Conservation (phyloP, 2,888 invertebrate species). For the Stegana nigrithorax region DNA sequence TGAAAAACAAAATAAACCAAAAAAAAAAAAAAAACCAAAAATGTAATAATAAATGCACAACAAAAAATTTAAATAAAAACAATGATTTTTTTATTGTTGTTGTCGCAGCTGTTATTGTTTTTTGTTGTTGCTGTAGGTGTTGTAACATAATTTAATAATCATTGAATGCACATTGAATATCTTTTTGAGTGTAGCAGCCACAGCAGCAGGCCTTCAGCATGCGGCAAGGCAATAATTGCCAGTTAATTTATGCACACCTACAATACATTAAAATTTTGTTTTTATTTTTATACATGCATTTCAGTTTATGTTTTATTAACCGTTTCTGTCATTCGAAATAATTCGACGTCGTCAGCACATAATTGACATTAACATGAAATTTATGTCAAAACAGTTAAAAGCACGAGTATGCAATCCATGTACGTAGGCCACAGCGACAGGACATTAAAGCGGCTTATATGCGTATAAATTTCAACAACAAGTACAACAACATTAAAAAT, state of each 20-base stretch:
- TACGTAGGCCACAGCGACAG: no score
- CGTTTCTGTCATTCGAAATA: not conserved
- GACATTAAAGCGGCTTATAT: not conserved
- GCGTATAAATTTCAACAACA: no score
- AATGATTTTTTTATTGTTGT: conserved; percentile 4
- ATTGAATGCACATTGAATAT: not conserved
- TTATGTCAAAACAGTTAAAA: conserved; percentile 39
- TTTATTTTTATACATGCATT: not conserved
- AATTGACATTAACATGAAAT: conserved; percentile 59
- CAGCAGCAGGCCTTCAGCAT: not conserved
- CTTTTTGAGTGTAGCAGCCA: not conserved
- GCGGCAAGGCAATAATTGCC: not conserved
- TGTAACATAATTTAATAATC: not conserved
- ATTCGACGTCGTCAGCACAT: conserved; percentile 43
- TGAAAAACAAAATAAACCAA: not conserved
- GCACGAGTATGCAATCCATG: no score
- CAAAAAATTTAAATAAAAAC: not conserved
- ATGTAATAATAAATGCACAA: not conserved
- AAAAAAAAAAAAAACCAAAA: not conserved
- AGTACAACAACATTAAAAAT: no score
- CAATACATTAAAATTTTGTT: no score
- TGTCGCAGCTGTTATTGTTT: no score
- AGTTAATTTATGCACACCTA: not conserved
- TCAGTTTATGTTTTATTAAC: conserved; percentile 1
- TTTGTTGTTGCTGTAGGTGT: no score